Evolutionary conservation across 2,888 invertebrate species (phyloP).

Genomic region (Drosophila helvetica): DNA sequence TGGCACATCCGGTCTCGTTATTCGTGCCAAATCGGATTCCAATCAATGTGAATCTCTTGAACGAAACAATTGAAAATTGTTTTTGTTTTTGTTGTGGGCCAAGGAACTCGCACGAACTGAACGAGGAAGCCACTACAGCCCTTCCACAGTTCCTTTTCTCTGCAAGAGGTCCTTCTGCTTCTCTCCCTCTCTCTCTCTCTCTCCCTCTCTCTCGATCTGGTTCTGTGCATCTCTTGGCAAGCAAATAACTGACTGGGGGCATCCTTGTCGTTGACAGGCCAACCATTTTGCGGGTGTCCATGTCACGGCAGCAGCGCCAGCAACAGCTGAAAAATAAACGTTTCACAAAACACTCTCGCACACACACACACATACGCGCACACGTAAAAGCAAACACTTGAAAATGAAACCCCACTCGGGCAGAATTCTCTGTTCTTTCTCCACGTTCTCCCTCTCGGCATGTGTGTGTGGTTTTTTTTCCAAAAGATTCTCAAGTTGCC

Average conservation of each 20-base stretch:
- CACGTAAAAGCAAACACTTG: slow-evolving; percentile 58
- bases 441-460: background rate
- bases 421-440: slow-evolving; percentile 29
- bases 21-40: slow-evolving; percentile 20
- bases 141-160: background rate
- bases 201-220: background rate
- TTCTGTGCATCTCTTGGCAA: background rate
- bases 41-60: slow-evolving; percentile 29
- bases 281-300: slow-evolving; percentile 49
- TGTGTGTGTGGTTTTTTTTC: slow-evolving; percentile 10
- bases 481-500: slow-evolving; percentile 57
- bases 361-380: slow-evolving; percentile 7
- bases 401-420: slow-evolving; percentile 61
- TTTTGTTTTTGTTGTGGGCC: slow-evolving; percentile 11
- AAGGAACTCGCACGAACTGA: background rate
- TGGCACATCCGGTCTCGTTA: slow-evolving; percentile 2
- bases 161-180: too few species aligned
- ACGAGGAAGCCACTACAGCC: background rate
- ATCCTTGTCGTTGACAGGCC: slow-evolving; percentile 42
- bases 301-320: slow-evolving; percentile 30
- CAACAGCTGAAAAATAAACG: slow-evolving; percentile 56
- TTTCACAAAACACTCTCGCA: slow-evolving; percentile 26
- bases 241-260: slow-evolving; percentile 32
- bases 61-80: slow-evolving; percentile 14
- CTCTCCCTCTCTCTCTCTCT: background rate